Evolutionary conservation across 2,797 vertebrate genomes (phyloP).

Genomic region (Sebastes oblongus): DNA sequence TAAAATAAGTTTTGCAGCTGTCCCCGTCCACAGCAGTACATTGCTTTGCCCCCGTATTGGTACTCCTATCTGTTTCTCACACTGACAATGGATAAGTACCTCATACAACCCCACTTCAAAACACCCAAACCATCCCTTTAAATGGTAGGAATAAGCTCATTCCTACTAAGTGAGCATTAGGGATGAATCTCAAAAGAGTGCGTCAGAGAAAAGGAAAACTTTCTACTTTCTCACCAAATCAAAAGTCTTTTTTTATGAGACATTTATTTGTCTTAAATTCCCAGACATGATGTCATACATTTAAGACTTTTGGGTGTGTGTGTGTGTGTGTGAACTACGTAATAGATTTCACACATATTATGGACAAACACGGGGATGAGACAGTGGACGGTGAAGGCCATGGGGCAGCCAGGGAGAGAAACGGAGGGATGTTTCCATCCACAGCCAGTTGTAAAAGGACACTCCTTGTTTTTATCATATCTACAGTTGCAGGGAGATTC

Average conservation of each 20-base stretch:
- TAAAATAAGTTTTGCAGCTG: accelerated
- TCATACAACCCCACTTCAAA: too few species aligned
- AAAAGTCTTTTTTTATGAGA: not conserved
- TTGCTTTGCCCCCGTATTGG: too few species aligned
- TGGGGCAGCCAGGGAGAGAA: not conserved
- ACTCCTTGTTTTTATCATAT: conserved; percentile 37
- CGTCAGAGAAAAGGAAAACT: not conserved
- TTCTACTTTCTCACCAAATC: conserved; percentile 16
- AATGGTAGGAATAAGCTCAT: not conserved
- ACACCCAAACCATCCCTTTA: not conserved
- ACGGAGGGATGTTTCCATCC: not conserved
- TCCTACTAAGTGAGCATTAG: not conserved
- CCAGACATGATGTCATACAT: conserved; percentile 63
- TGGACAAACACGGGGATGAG: conserved; percentile 7
- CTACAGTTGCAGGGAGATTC: conserved; percentile 45
- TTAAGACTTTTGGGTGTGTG: conserved; percentile 17
- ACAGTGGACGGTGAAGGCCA: not conserved
- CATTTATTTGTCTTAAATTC: not conserved
- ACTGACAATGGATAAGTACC: too few species aligned
- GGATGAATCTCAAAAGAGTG: not conserved
- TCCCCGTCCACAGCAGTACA: too few species aligned
- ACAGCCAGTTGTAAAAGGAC: not conserved
- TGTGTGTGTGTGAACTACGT: conserved; percentile 6
- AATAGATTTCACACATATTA: conserved; percentile 4
- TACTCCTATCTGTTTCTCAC: too few species aligned